Conservation (phyloP, 2,113 vertebrate genomes). For the Sebastes fasciatus region DNA sequence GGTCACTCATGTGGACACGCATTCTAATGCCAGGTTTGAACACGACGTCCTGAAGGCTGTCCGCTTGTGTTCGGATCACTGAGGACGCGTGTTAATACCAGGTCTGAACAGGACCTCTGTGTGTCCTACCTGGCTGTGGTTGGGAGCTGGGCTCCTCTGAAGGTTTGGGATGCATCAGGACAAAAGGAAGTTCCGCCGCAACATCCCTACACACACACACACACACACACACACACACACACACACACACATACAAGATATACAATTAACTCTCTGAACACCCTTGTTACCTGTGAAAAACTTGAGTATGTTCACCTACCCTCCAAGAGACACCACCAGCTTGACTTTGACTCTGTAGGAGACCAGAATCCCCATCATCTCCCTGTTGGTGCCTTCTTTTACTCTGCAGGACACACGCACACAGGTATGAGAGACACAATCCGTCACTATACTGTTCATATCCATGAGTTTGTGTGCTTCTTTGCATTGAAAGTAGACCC, state of each 20-base stretch:
- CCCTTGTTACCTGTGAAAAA: neutral
- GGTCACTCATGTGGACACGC: no score
- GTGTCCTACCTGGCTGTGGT: conserved; percentile 74
- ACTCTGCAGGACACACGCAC: conserved; percentile 73
- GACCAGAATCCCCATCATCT: conserved; percentile 88
- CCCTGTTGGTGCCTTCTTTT: conserved; percentile 87
- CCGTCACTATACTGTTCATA: neutral
- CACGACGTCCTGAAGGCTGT: no score
- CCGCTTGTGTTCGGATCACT: no score
- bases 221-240: conserved; percentile 18
- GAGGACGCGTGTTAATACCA: no score
- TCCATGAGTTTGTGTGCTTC: neutral
- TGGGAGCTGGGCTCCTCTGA: conserved; percentile 72
- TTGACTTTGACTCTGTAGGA: conserved; percentile 89
- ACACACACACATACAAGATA: conserved; percentile 18
- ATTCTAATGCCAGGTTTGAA: no score
- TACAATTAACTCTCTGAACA: neutral
- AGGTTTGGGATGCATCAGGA: conserved; percentile 91
- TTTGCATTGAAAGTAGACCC: neutral
- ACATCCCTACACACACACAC: conserved; percentile 81
- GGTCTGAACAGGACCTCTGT: neutral
- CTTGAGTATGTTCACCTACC: conserved; percentile 70
- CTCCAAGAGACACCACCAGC: conserved; percentile 85
- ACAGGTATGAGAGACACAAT: neutral
- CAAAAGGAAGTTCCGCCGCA: conserved; percentile 89